Evolutionary conservation across 2,888 invertebrate genomes (phyloP), one percentile per base, ranked within the genome.

Genomic region (Agrochola circellaris): DNA sequence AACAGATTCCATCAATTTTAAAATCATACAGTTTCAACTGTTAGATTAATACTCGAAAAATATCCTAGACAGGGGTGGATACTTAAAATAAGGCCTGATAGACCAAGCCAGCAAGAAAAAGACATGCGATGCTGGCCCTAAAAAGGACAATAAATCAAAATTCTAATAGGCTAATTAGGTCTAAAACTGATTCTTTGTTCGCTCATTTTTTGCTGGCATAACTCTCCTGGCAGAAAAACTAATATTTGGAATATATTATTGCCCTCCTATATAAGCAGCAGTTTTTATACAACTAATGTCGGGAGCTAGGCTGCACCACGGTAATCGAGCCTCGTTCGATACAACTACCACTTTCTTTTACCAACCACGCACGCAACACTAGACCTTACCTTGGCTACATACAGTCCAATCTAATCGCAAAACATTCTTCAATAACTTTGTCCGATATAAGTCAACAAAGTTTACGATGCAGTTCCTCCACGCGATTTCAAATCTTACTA

Each of bases 311-410:
- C 76, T 79, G 75, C 77, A 71, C 79, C 77, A 82, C 75, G 70
- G 82, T 86, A 85, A 90, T 88, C 85, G 85, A 88, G 85, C 81
- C 71, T 70, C 82, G 86, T 89, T 90, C 86, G 83, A 87, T 85
- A 84, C 77, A 74, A 69, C 73, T 76, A 81, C 83, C 51, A 82
- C 30, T 30, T 78, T 62, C 30, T 54, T 5, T 2, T 65, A 64
- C 60, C 48, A 38, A 23, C 42, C 38, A 62, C 30, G 7, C 42
- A 79, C 9, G 9, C 68, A 45, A 85, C 78, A 84, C 26, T 67
- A 26, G 56, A 56, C 81, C 67, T 78, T 87, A 77, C 48, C 2
- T 13, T 20, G 0, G 6, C 3, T 8, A 0, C n/a, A 72, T 75
- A 87, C 69, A 48, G 42, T 0, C 9, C 23, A 73, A 60, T 13